Conservation (phyloP, 2,113 vertebrate genomes). For the Malurus cyaneus region DNA sequence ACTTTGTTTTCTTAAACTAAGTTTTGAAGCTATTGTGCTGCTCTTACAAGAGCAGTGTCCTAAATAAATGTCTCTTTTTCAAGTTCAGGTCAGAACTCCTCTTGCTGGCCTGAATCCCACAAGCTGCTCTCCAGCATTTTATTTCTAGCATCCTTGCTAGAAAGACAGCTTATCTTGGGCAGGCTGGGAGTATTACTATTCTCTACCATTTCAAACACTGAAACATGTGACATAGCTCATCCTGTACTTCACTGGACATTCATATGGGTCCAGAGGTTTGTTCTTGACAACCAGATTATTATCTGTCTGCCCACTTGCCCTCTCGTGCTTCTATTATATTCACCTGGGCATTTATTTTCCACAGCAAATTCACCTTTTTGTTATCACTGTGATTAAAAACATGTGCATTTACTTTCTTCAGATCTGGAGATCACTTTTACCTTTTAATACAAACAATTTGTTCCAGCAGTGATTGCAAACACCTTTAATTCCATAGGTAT, state of each 20-base stretch:
- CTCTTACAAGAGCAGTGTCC: not conserved
- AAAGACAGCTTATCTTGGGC: not conserved
- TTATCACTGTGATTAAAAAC: not conserved
- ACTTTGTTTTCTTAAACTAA: constrained; percentile 21
- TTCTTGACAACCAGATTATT: not conserved
- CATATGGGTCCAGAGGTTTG: not conserved
- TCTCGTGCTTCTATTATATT: not conserved
- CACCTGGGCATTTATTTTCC: not conserved
- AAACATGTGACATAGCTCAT: not conserved
- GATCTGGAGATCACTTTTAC: not conserved
- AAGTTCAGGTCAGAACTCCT: not conserved
- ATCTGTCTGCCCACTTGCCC: not conserved
- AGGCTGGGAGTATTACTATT: not conserved
- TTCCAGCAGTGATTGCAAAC: not conserved
- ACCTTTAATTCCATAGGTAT: not conserved
- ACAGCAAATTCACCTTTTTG: not conserved
- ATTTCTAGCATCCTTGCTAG: not conserved
- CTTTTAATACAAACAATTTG: not conserved
- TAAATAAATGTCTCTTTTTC: not conserved
- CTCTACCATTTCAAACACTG: not conserved
- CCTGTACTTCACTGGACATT: not conserved
- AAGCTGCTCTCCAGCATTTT: not conserved
- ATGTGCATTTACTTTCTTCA: not conserved
- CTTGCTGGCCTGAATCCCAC: constrained; percentile 1
- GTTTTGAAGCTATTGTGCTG: not conserved